Base-by-base conservation (phyloP, 2,113 vertebrate species). In the Barnardius zonarius region DNA sequence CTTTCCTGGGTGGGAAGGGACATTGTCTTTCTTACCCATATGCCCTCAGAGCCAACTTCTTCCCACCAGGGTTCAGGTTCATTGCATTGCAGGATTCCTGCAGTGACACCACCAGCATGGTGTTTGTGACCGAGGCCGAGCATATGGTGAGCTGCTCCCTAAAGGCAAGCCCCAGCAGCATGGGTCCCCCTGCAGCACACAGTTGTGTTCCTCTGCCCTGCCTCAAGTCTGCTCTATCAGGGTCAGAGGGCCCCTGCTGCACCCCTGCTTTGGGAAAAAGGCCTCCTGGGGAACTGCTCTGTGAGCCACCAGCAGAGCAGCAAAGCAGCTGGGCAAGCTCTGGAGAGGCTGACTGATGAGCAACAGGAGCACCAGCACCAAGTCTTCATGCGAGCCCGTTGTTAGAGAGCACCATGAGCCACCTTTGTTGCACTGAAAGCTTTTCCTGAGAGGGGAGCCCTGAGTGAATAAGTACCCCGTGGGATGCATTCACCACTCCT, bases 141-240 rank as follows among this genome's bases (percentile, higher is more conserved):
- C n/a, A 10, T 6, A 11, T 1, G 8, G 28, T 23, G 81, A 69
- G 63, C 57, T 37, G 64, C 70, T 61, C 31, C 17, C 37, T 33
- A 6, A n/a, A 16, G 64, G 14, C 28, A 52, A 8, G 18, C 18
- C 22, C 1, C 30, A n/a, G 49, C 31, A 41, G 49, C 49, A 57
- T 0, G 0, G 35, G 17, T 14, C 28, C 15, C 31, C n/a, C 23
- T 5, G 10, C 44, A 37, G 17, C 7, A 0, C 33, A 35, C 33
- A n/a, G 55, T 59, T 22, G 20, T 35, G 13, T 15, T 35, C 64
- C 17, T 35, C 67, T 59, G 43, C 54, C 54, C 23, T 20, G 67
- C 41, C 35, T 11, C 46, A 28, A 5, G 22, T 7, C 79, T 31
- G 70, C 70, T 39, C 0, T 13, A 9, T 6, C 0, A 1, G 67